Percentiles rank a stretch among this genome's conserved stretches.
phyloP scores from a whole-genome alignment of 2,888 invertebrate species.

The Hemaris fuciformis region DNA sequence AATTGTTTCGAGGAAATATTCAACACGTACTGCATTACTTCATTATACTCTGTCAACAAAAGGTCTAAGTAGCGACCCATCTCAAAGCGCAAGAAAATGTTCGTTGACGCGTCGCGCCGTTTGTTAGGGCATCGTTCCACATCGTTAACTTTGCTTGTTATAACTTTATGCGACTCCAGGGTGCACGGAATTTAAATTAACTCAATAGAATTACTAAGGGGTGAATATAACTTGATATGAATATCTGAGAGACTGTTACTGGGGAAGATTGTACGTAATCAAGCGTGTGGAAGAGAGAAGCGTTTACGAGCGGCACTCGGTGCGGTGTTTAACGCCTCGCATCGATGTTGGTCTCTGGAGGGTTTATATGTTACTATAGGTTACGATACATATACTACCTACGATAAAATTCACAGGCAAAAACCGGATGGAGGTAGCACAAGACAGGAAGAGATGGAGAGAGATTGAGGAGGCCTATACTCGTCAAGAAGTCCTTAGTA shows the following conservation, averaged over 20 bases:
- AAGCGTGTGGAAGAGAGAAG: constrained; percentile 24
- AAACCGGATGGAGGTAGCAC: too few species aligned
- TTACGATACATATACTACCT: background rate
- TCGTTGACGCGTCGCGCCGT: constrained; percentile 50
- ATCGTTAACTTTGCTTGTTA: constrained; percentile 76
- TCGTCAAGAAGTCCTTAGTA: too few species aligned
- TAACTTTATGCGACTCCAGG: constrained; percentile 61
- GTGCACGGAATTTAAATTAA: constrained; percentile 63
- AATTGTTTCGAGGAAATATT: background rate
- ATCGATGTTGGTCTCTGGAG: background rate
- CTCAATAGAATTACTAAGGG: constrained; percentile 51
- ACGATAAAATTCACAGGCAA: too few species aligned
- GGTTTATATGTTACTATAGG: background rate
- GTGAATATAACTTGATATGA: constrained; percentile 41
- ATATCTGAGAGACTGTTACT: constrained; percentile 26
- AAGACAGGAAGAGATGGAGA: too few species aligned
- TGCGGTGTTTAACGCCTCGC: background rate
- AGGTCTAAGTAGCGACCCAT: constrained; percentile 20
- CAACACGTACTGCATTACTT: background rate
- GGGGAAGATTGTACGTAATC: constrained; percentile 39
- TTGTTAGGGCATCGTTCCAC: constrained; percentile 52
- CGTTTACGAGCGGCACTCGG: constrained; percentile 18
- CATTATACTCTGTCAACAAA: background rate
- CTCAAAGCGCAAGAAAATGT: constrained; percentile 29
- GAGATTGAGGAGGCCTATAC: too few species aligned